phyloP scores from a whole-genome alignment of 1,140 invertebrate species.

The Meloidogyne exigua region DNA sequence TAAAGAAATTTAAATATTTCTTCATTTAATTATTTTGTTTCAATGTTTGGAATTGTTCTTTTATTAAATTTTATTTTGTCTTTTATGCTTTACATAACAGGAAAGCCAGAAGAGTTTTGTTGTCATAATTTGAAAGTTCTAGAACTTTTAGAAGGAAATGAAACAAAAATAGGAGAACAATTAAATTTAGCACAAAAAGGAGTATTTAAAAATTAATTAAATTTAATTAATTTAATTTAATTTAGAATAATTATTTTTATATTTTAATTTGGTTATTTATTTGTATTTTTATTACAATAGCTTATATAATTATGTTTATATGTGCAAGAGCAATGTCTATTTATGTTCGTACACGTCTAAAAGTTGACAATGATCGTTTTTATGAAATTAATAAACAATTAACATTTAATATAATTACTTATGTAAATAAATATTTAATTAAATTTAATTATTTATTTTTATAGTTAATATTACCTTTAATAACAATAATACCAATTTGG shows the following conservation, averaged over 20 bases:
- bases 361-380: not conserved
- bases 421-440: not conserved
- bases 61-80: not conserved
- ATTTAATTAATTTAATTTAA: not conserved
- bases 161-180: not conserved
- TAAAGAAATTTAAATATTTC: conserved; percentile 9
- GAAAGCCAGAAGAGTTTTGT: not conserved
- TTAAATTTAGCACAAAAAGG: not conserved
- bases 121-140: not conserved
- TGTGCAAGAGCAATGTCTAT: not conserved
- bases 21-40: not conserved
- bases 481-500: not conserved
- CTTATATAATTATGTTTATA: conserved; percentile 3
- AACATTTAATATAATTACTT: conserved; percentile 4
- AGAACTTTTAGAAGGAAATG: not conserved
- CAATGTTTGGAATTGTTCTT: conserved; percentile 8
- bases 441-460: not conserved
- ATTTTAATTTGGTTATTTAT: not conserved
- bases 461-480: not conserved
- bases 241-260: not conserved
- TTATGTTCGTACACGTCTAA: not conserved
- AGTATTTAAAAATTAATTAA: not conserved
- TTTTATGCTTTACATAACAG: not conserved
- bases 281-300: not conserved
- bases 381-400: conserved; percentile 7